These are phyloP conservation scores for Microctenopoma steveboyesi DNA, from an alignment of 2,797 vertebrate genomes.

Conservation along the genomic window DNA sequence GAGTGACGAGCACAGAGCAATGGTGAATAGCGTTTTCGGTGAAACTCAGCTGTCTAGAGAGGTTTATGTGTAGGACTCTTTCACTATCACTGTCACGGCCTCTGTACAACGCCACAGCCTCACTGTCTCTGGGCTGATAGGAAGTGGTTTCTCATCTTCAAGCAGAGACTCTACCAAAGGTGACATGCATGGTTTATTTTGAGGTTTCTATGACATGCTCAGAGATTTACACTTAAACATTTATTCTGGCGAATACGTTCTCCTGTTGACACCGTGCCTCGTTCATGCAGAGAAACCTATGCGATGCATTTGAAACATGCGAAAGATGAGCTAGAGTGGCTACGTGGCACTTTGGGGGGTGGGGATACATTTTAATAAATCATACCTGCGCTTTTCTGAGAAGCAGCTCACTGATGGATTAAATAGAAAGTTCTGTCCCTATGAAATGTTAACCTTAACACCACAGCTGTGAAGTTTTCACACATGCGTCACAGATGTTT, in stretches of 20 bases:
- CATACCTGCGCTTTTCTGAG: background rate
- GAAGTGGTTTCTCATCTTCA: conserved; percentile 72
- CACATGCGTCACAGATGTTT: conserved; percentile 5
- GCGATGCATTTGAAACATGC: too few species aligned
- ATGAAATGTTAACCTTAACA: conserved; percentile 6
- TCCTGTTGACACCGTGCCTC: background rate
- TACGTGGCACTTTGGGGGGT: too few species aligned
- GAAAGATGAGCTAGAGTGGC: too few species aligned
- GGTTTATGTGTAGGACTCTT: conserved; percentile 26
- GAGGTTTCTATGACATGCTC: conserved; percentile 68
- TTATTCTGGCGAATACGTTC: background rate
- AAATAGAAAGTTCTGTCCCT: background rate
- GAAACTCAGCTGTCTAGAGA: conserved; percentile 44
- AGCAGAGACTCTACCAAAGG: conserved; percentile 70
- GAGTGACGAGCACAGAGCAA: background rate
- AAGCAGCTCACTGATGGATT: background rate
- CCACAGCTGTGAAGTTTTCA: conserved; percentile 21
- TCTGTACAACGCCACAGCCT: conserved; percentile 75
- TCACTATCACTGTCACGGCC: conserved; percentile 56
- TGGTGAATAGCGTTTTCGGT: conserved; percentile 16
- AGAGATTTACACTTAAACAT: conserved; percentile 70
- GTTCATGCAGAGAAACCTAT: background rate
- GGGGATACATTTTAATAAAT: background rate
- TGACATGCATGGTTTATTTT: conserved; percentile 78
- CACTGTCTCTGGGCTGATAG: conserved; percentile 68